phyloP scores from a whole-genome alignment of 2,797 vertebrate genomes.

The Glyptemys insculpta region DNA sequence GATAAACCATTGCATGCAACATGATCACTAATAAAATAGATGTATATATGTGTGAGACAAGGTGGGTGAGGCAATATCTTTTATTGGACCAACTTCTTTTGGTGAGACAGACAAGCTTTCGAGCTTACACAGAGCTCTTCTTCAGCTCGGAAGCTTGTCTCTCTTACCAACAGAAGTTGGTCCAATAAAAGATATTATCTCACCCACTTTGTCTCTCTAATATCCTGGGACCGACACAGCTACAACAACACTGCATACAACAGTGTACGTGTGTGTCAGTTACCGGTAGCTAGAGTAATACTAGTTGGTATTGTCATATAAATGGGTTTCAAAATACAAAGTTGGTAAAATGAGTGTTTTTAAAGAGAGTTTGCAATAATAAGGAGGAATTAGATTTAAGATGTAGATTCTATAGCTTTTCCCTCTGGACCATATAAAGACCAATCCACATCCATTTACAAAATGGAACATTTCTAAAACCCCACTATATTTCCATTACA shows the following conservation, averaged over 20 bases:
- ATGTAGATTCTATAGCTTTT: not conserved
- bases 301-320: not conserved
- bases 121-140: too few relatives aligned
- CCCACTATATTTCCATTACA: not conserved
- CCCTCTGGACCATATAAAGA: not conserved
- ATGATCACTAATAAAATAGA: too few relatives aligned
- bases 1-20: too few relatives aligned
- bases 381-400: not conserved
- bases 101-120: too few relatives aligned
- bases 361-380: not conserved
- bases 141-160: too few relatives aligned
- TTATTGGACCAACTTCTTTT: too few relatives aligned
- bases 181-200: too few relatives aligned
- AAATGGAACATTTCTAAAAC: not conserved
- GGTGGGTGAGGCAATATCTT: too few relatives aligned
- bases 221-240: not conserved
- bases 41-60: too few relatives aligned
- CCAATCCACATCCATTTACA: not conserved
- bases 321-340: not conserved
- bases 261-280: rapidly evolving
- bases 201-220: too few relatives aligned
- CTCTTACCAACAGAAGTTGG: too few relatives aligned
- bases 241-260: not conserved
- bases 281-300: not conserved
- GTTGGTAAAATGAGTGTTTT: too few relatives aligned